These are phyloP conservation scores for Venusia cambrica DNA, from an alignment of 2,888 invertebrate genomes.

Conservation along the genomic window DNA sequence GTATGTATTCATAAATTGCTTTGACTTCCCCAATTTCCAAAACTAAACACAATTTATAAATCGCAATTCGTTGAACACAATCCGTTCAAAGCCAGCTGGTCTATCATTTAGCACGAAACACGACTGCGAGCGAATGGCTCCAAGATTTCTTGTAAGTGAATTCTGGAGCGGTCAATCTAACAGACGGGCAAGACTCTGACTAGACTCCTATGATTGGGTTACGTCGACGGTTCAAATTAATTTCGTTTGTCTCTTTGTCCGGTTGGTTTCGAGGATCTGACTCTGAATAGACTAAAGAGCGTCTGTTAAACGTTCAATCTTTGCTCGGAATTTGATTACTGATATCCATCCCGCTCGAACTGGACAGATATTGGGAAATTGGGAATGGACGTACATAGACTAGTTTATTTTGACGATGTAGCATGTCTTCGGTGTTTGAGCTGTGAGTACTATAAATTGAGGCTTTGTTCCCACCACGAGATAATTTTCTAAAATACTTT, in stretches of 20 bases:
- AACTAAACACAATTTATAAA: too few relatives aligned
- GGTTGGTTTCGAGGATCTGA: conserved; percentile 38
- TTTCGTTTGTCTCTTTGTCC: conserved; percentile 75
- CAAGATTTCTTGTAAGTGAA: conserved; percentile 20
- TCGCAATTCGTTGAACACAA: too few relatives aligned
- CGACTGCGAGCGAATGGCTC: too few relatives aligned
- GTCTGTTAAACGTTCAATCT: conserved; percentile 58
- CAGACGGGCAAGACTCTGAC: conserved; percentile 43
- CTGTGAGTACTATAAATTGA: too few relatives aligned
- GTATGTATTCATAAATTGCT: too few relatives aligned
- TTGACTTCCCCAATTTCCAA: neutral
- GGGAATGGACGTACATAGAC: too few relatives aligned
- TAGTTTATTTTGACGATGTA: too few relatives aligned
- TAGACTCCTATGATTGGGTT: conserved; percentile 55
- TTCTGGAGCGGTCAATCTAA: conserved; percentile 45
- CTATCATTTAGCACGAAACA: conserved; percentile 3
- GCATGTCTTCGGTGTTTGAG: too few relatives aligned
- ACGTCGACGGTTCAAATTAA: conserved; percentile 71
- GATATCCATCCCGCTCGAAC: conserved; percentile 42
- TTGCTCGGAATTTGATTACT: conserved; percentile 66
- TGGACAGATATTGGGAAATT: conserved; percentile 20
- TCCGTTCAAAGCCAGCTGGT: neutral
- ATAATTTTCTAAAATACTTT: too few relatives aligned
- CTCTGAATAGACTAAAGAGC: conserved; percentile 59
- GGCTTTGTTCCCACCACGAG: too few relatives aligned